Base-by-base conservation (phyloP, 92 coral and sea anemone genomes). In the Porites evermanni region DNA sequence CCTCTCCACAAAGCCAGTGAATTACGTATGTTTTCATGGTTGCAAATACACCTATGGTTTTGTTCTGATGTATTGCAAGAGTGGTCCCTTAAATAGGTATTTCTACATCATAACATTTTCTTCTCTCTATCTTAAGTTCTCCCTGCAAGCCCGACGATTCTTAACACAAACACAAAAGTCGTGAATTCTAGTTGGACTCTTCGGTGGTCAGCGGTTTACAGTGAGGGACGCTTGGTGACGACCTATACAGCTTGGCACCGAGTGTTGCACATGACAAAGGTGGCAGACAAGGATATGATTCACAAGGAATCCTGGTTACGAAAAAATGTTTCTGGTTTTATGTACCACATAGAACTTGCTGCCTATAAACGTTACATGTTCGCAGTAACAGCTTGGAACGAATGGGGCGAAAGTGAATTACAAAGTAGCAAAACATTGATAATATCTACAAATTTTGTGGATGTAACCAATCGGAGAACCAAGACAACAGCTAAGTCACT, bases 341-440 rank as follows among this genome's bases (percentile, higher is more conserved):
- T 17, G 64, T 84, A 74, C 54, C 53, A 6, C 67, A 72, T 20
- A 23, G 63, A 83, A 10, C 79, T 83, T 47, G 64, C 70, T 16
- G 80, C 21, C 47, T 59, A 60, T 20, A 21, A 13, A 16, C 47
- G 60, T 61, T 83, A 83, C 87, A 51, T 23, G 80, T 83, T 83
- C 14, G 79, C 63, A 14, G 87, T 83, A 16, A 83, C 87, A 11
- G 87, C 87, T 3, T 83, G 87, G 87, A 83, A 83, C 51, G 60
- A 59, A 50, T 83, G 87, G 87, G 87, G 87, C 8, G 87, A 72
- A 16, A 83, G 87, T 60, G 2, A 1, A 20, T 64, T 83, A 26
- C 67, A 80, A 26, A 53, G 7, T 4, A 23, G 8, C 75, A 80
- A 53, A 67, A 67, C 53, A 38, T 2, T 80, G 18, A 1, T 12